Base-by-base conservation (phyloP, 2,113 vertebrate species). In the Empidonax traillii region DNA sequence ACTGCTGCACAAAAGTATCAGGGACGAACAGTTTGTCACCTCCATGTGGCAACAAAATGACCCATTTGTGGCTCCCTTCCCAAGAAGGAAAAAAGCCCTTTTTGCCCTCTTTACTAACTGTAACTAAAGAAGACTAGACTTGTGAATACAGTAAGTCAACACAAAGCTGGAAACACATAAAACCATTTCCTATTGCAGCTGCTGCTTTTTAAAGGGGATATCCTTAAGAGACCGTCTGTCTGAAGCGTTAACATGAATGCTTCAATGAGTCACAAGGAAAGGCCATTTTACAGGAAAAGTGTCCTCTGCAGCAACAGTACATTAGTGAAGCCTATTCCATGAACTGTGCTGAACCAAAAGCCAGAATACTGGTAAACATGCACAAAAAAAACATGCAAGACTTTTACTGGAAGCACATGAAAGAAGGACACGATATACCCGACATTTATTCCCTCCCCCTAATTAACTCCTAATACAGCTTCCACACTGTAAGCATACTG, bases 181-280 rank as follows among this genome's bases (percentile, higher is more conserved):
- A 96, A 95, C 83, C 89, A 89, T 96, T 97, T 97, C 96, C 96
- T 96, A 96, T 82, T 92, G 80, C 90, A 96, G 95, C 92, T 95
- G 94, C 87, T 96, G 86, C 93, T 87, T 97, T 96, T 92, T 93
- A 78, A 94, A 96, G 62, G 93, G 94, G 96, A 96, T 96, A 97
- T 97, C 96, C 95, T 96, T 96, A 95, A 72, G 92, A 95, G 94
- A 93, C 90, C 68, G 85, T 93, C 94, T 96, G 96, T 95, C 96
- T 94, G 92, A 94, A 83, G 67, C 16, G 0, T 68, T 89, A 96
- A 49, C 88, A 68, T 90, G 87, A 90, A 95, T 93, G 83, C 80
- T 90, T 96, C 90, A 77, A 4, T 97, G 93, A 97, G 92, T 96
- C 96, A 96, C 61, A 79, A 78, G 73, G 86, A 96, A 97, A 94